Evolutionary conservation across 1,140 invertebrate species (phyloP).

Genomic region (Penaeus vannamei): DNA sequence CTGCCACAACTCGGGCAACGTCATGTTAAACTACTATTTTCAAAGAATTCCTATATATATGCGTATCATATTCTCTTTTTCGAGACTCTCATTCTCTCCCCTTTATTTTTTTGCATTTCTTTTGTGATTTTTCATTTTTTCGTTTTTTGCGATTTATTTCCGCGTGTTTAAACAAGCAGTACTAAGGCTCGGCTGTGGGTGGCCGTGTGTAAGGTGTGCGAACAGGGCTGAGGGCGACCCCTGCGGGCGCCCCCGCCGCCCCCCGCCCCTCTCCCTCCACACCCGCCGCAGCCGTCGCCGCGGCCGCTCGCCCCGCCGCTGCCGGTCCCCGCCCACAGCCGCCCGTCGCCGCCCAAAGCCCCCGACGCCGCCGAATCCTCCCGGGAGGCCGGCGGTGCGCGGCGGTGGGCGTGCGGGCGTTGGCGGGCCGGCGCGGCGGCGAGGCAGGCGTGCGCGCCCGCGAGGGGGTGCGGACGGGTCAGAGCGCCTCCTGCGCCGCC

Average conservation of each 20-base stretch:
- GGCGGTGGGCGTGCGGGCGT: background rate
- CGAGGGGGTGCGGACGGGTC: constrained; percentile 19
- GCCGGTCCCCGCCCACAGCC: constrained; percentile 19
- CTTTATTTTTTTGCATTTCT: constrained; percentile 28
- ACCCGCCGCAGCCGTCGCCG: constrained; percentile 1
- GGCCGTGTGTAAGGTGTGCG: background rate
- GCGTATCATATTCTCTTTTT: constrained; percentile 10
- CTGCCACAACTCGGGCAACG: too few species aligned
- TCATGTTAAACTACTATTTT: too few species aligned
- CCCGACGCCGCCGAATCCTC: constrained; percentile 31
- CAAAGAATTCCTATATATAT: too few species aligned
- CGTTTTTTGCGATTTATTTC: too few species aligned
- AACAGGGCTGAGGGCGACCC: background rate
- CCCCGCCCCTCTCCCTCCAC: constrained; percentile 24
- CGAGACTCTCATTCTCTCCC: background rate
- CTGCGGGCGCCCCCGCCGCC: constrained; percentile 5
- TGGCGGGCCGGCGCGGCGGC: background rate
- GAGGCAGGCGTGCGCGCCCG: constrained; percentile 29
- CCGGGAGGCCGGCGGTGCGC: background rate
- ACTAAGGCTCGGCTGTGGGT: too few species aligned
- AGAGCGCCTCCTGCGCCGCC: constrained; percentile 59
- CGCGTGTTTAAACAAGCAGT: too few species aligned
- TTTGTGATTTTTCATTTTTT: constrained; percentile 16
- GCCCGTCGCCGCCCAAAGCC: background rate
- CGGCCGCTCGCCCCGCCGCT: constrained; percentile 38